A percentile compares a stretch with the other conserved stretches of the same genome.
These are phyloP conservation scores for Procavia capensis DNA, from an alignment of 2,113 vertebrate species.

Conservation along the genomic window DNA sequence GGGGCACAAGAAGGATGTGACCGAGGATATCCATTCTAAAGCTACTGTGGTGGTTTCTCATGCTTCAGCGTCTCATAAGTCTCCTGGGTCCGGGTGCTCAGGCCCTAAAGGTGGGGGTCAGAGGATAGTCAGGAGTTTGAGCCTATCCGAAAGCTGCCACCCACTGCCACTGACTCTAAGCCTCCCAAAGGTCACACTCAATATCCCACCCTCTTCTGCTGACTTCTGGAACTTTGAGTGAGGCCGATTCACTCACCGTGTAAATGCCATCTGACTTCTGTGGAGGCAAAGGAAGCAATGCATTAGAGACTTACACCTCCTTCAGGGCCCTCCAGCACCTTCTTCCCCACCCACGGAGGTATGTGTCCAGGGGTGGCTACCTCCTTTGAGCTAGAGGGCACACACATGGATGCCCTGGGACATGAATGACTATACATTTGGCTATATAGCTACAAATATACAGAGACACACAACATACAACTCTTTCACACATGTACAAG, in stretches of 20 bases:
- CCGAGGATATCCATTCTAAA: not conserved
- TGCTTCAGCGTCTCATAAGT: slow-evolving; percentile 80
- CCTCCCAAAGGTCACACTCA: not conserved
- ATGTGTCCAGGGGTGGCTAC: not conserved
- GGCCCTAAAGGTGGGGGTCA: slow-evolving; percentile 67
- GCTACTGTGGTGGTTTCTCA: slow-evolving; percentile 67
- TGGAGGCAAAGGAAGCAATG: not conserved
- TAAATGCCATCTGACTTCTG: slow-evolving; percentile 80
- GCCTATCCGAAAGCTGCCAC: not conserved
- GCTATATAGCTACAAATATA: not conserved
- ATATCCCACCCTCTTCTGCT: slow-evolving; percentile 8
- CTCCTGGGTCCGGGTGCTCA: slow-evolving; percentile 76
- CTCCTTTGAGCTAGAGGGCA: not conserved
- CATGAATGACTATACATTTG: not conserved
- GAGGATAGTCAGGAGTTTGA: not conserved
- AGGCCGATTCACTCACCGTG: slow-evolving; percentile 69
- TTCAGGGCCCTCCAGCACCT: not conserved
- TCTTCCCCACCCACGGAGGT: not conserved
- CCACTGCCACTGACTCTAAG: fast-evolving
- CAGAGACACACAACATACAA: too few relatives aligned
- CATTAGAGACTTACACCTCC: not conserved
- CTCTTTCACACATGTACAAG: too few relatives aligned
- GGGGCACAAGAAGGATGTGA: not conserved
- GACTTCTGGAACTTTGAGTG: not conserved
- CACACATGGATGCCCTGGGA: not conserved